Evolutionary conservation across 2,888 invertebrate genomes (phyloP).

Genomic region (Aethes cnicana): DNA sequence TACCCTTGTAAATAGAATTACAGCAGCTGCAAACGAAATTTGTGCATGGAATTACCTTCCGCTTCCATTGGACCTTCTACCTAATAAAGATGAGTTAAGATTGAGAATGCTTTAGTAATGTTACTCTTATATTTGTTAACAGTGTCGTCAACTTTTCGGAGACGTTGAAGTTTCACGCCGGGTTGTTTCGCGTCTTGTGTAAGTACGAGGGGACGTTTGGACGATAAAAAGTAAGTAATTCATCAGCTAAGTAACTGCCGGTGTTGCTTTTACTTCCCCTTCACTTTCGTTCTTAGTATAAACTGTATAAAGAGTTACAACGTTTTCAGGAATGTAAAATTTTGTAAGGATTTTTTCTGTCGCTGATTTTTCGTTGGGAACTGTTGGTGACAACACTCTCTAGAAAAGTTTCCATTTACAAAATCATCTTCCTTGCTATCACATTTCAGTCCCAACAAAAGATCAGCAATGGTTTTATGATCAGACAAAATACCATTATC

Average conservation of each 20-base stretch:
- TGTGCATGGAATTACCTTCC: constrained; percentile 31
- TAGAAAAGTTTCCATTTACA: too few species aligned
- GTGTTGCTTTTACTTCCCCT: constrained; percentile 21
- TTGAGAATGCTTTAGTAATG: constrained; percentile 27
- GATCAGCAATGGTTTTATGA: too few species aligned
- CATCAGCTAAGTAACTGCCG: constrained; percentile 38
- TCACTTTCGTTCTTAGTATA: constrained; percentile 2
- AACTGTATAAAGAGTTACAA: background rate
- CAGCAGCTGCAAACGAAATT: constrained; percentile 30
- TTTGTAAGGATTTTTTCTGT: too few species aligned
- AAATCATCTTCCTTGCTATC: too few species aligned
- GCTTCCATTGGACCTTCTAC: constrained; percentile 36
- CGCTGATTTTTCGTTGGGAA: too few species aligned
- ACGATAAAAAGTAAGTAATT: constrained; percentile 49
- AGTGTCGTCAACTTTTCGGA: constrained; percentile 32
- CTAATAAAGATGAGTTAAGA: constrained; percentile 21
- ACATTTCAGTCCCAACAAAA: too few species aligned
- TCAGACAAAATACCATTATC: too few species aligned
- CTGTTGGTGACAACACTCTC: too few species aligned
- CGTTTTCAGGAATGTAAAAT: too few species aligned
- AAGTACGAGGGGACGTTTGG: constrained; percentile 41
- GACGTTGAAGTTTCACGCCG: constrained; percentile 62
- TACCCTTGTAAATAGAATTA: constrained; percentile 33
- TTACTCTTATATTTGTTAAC: constrained; percentile 37
- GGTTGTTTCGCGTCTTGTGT: constrained; percentile 54